Evolutionary conservation across 2,888 invertebrate genomes (phyloP).

Genomic region (Monoplex corrugatus): DNA sequence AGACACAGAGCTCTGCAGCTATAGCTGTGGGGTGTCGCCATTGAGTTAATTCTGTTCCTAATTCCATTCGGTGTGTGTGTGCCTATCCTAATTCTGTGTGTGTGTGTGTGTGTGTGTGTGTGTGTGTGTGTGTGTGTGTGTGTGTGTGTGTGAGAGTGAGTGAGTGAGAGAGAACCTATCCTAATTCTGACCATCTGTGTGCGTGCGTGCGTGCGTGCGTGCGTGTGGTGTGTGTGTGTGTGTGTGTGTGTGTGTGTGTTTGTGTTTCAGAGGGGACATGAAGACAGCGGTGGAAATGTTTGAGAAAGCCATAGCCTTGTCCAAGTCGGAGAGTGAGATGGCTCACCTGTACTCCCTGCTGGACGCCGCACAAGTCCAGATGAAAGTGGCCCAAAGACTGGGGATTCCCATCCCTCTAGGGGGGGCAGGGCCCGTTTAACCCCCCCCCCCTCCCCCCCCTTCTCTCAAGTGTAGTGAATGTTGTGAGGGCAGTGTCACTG

Average conservation of each 20-base stretch:
- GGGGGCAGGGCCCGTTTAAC: not conserved
- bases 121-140: not conserved
- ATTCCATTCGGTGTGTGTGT: slow-evolving; percentile 86
- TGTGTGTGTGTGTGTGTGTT: not conserved
- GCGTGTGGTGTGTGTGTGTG: not conserved
- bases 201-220: not conserved
- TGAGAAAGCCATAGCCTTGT: slow-evolving; percentile 92
- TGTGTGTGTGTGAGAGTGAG: slow-evolving; percentile 90
- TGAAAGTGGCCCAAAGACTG: slow-evolving; percentile 86
- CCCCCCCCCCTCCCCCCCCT: not conserved
- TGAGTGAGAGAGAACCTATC: slow-evolving; percentile 84
- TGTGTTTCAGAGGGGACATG: slow-evolving; percentile 88
- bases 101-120: not conserved
- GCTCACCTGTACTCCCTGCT: slow-evolving; percentile 93
- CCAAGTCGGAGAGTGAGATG: slow-evolving; percentile 94
- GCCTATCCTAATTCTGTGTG: not conserved
- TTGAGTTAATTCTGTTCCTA: too few relatives aligned
- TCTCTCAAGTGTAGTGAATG: not conserved
- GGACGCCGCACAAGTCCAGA: slow-evolving; percentile 94
- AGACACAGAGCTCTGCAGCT: too few relatives aligned
- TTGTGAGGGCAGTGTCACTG: not conserved
- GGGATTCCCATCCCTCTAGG: slow-evolving; percentile 68
- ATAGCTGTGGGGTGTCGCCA: too few relatives aligned
- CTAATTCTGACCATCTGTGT: not conserved
- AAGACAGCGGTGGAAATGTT: slow-evolving; percentile 91